Evolutionary conservation across 2,113 vertebrate genomes (phyloP), one percentile per base, ranked within the genome.

Genomic region (Oncorhynchus mykiss): DNA sequence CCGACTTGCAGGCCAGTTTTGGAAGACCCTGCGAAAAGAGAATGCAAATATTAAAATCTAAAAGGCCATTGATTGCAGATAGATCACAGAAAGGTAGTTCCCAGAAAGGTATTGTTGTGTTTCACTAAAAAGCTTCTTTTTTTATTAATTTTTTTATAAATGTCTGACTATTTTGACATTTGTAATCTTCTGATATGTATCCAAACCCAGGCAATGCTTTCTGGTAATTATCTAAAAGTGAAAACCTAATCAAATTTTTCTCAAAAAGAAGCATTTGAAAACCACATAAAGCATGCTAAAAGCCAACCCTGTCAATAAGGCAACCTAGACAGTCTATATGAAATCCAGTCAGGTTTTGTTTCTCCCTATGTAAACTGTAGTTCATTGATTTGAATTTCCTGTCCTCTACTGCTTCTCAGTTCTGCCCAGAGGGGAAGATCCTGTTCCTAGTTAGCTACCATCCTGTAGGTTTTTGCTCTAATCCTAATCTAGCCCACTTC

Each of bases 1-100:
- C 92, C 29, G 91, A 88, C 81, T 93, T 93, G 76, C 88, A 86
- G 72, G 93, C 92, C 76, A 79, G 87, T 87, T 94, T 94, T 83
- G 90, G 88, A 80, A 86, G 88, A 82, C 88, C 93, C 93, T 94
- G 82, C 3, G 71, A 65, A 71, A 67, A 62, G 62, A 83, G 1
- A 24, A 77, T 75, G 79, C 14, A 59, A 22, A 75, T 78, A 70
- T 16, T 7, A 60, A 84, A 86, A 39, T 91, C 89, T 3, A n/a
- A 62, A 62, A 22, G 5, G 9, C 59, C 20, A 62, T 16, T 62
- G 7, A 24, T 22, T 62, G 16, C 3, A 22, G 20, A 51, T 27
- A 45, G n/a, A n/a, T 67, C 29, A n/a, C 25, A 67, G 29, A 67
- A 34, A 67, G 8, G 29, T 18, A 16, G 66, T 16, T 31, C 51